Percentiles rank a stretch among this genome's conserved stretches.
Evolutionary conservation across 2,797 vertebrate species (phyloP).

Genomic region (Glossophaga mutica): DNA sequence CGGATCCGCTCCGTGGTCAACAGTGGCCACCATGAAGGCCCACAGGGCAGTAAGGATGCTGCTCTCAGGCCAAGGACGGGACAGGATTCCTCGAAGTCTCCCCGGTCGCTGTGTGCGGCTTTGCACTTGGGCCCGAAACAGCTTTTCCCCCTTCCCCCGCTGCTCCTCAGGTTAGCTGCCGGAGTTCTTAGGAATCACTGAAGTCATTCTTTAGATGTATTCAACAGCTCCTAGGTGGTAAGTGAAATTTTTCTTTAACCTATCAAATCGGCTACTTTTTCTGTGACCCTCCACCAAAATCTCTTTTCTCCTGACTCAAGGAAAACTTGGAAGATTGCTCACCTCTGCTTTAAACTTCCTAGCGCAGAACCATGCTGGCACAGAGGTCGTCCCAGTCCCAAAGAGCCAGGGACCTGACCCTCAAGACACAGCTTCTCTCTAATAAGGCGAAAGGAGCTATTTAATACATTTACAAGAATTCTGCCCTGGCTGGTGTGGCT

Average conservation of each 20-base stretch:
- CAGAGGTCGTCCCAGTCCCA: too few species aligned
- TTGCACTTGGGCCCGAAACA: too few species aligned
- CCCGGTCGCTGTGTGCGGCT: rapidly evolving
- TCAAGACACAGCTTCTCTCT: not conserved
- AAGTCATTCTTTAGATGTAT: not conserved
- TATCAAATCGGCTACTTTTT: not conserved
- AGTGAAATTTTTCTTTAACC: not conserved
- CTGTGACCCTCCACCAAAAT: not conserved
- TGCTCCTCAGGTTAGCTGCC: not conserved
- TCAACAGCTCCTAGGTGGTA: not conserved
- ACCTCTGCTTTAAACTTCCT: not conserved
- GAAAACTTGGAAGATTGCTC: not conserved
- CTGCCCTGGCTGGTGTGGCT: too few species aligned
- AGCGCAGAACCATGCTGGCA: not conserved
- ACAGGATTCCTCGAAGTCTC: not conserved
- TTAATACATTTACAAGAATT: not conserved
- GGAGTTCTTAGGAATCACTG: not conserved
- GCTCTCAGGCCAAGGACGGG: rapidly evolving
- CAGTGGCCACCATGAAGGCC: too few species aligned
- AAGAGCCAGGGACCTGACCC: not conserved
- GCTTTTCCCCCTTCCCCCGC: not conserved
- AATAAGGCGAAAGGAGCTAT: not conserved
- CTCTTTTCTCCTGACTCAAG: not conserved
- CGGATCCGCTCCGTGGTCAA: not conserved
- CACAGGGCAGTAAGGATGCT: rapidly evolving